Evolutionary conservation across 2,888 invertebrate genomes (phyloP), one percentile per base, ranked within the genome.

Genomic region (Eupithecia tripunctaria): DNA sequence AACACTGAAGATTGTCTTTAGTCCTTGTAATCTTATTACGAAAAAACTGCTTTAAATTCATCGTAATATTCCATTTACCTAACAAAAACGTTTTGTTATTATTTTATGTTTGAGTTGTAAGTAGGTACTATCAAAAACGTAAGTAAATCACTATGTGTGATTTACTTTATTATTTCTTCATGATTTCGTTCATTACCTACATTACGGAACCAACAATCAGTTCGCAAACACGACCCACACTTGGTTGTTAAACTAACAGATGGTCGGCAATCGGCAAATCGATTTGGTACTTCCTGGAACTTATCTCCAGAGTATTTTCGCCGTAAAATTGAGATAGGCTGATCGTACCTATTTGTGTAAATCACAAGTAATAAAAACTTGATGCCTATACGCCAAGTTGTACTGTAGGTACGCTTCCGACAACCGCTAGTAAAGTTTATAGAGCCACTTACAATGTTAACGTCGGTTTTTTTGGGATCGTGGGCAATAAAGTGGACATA

Each of bases 221-320:
- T 18, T 7, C 18, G 27, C 29, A 3, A 60, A 18, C 1, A 14
- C 6, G 59, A 29, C 27, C 29, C 60, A 21, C 60, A 29, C 27
- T 60, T 29, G 8, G 29, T 18, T 18, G 60, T 6, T n/a, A 29
- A 59, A 59, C 67, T 67, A 69, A 62, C 69, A 69, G 69, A 73
- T 70, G 67, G 69, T 56, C 68, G 67, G 60, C 68, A 60, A 68
- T 43, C 29, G 25, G 18, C 60, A 60, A 69, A 72, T 68, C 68
- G 60, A 66, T 72, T 51, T 38, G 51, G 47, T 21, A 51, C 47
- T 51, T 72, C 71, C 71, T 72, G 56, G 67, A 68, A 38, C 56
- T 72, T 64, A 64, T 63, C 14, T 38, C 8, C 21, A 21, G n/a
- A 25, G 14, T 56, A 8, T 63, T 63, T 63, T 60, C 18, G 60